Conservation (phyloP, 1,140 invertebrate species). For the Eufriesea mexicana region DNA sequence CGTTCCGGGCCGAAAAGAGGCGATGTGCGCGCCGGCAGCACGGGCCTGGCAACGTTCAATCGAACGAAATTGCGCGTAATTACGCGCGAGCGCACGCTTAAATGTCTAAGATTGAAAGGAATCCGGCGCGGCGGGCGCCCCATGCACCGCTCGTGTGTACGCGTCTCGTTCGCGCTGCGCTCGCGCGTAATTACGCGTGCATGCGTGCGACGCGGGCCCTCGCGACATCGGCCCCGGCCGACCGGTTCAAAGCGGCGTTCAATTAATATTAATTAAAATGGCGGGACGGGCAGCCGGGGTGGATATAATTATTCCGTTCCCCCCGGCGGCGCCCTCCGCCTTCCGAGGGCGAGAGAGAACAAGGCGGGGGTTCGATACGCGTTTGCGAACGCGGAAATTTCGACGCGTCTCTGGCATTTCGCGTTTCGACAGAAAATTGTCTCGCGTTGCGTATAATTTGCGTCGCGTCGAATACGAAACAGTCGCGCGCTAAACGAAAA, state of each 20-base stretch:
- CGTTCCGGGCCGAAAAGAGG: slow-evolving; percentile 27
- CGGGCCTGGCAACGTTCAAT: slow-evolving; percentile 62
- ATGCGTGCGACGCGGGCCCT: slow-evolving; percentile 50
- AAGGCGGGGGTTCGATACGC: background rate
- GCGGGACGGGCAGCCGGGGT: slow-evolving; percentile 29
- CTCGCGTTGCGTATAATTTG: background rate
- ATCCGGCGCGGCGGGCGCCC: slow-evolving; percentile 50
- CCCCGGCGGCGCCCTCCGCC: background rate
- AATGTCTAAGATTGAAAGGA: slow-evolving; percentile 71
- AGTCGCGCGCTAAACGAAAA: background rate
- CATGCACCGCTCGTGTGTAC: slow-evolving; percentile 12
- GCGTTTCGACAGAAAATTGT: background rate
- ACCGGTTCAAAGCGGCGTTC: slow-evolving; percentile 60
- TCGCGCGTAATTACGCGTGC: slow-evolving; percentile 71
- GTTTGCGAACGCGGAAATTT: background rate
- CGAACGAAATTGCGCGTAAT: slow-evolving; percentile 74
- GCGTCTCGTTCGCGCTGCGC: slow-evolving; percentile 44
- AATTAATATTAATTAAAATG: slow-evolving; percentile 78
- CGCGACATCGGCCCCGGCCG: slow-evolving; percentile 58
- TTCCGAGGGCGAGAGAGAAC: background rate
- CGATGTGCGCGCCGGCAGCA: slow-evolving; percentile 10
- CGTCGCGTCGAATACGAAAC: too few relatives aligned
- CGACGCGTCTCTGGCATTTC: background rate
- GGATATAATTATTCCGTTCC: slow-evolving; percentile 62
- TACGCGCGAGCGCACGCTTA: slow-evolving; percentile 63